A percentile compares a stretch with the other conserved stretches of the same genome.
Conservation (phyloP, 2,888 invertebrate species). For the Stenotaenia linearis region DNA sequence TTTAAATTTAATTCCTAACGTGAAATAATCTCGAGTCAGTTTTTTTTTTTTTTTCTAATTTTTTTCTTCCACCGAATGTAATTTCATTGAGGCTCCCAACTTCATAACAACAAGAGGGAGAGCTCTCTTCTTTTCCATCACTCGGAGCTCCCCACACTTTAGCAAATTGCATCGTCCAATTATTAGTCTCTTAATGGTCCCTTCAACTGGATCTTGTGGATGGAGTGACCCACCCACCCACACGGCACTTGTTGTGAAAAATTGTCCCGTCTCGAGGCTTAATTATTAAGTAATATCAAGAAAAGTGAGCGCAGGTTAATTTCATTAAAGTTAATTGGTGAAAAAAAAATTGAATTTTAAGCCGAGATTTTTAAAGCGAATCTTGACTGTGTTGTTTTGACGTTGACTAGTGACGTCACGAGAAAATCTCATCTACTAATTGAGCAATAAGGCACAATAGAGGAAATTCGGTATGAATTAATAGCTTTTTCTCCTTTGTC, state of each 20-base stretch:
- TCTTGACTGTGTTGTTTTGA: not conserved
- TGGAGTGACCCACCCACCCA: constrained; percentile 17
- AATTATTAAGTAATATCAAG: constrained; percentile 43
- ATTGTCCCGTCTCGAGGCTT: not conserved
- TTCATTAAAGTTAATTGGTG: not conserved
- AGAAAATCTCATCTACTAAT: not conserved
- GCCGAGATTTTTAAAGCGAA: not conserved
- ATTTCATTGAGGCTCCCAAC: not conserved
- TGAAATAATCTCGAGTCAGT: constrained; percentile 5
- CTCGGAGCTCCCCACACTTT: constrained; percentile 11
- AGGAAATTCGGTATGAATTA: not conserved
- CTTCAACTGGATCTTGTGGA: constrained; percentile 10
- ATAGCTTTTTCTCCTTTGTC: not conserved
- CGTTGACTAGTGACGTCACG: not conserved
- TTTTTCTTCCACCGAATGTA: not conserved
- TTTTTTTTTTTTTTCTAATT: not conserved
- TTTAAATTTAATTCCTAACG: not conserved
- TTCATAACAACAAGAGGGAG: constrained; percentile 16
- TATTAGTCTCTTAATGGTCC: constrained; percentile 27
- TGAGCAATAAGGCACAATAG: not conserved
- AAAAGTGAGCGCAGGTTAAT: not conserved
- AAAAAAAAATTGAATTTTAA: not conserved
- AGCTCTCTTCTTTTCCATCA: not conserved
- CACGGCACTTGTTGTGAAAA: constrained; percentile 2
- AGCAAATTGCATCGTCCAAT: constrained; percentile 26